Base-by-base conservation (phyloP, 1,140 invertebrate species). In the Drosophila tropicalis region DNA sequence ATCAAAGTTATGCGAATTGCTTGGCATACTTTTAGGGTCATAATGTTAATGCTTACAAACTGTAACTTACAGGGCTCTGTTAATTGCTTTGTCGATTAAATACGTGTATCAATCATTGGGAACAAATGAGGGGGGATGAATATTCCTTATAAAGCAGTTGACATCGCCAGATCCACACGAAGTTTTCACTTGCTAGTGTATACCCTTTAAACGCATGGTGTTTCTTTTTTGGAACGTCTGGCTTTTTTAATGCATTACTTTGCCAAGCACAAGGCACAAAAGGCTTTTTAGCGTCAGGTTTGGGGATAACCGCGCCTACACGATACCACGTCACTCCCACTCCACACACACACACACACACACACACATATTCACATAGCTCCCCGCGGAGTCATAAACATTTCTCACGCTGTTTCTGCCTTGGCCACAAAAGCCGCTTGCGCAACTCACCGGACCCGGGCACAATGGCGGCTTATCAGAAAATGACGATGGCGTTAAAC, bases 381-480 rank as follows among this genome's bases (percentile, higher is more conserved):
- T 89, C 80, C 80, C 83, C 29, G 58, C 15, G 66, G 83, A 77
- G 80, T 65, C 80, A 84, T 87, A 87, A 87, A 87, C 84, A 87
- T 82, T 72, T 68, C 64, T 40, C 73, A 57, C 56, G 36, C 58
- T 54, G 62, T 36, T 60, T 32, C 25, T 51, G 62, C 54, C 70
- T 3, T 19, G 51, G 65, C 79, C 83, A 71, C 83, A 87, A 87
- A 87, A 87, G 83, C 83, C 83, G 83, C 84, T 76, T 84, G 83
- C 84, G 84, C 84, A 89, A 86, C 83, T 89, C 72, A 66, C 72
- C 80, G 76, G 76, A 87, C 82, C 72, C 80, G 76, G 76, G 89
- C 82, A 86, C 82, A 86, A 87, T 87, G 82, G 44, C 83, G 82
- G 83, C 83, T 87, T 87, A 87, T 87, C 83, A 84, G 76, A 36